Evolutionary conservation across 1,140 invertebrate species (phyloP).

Genomic region (Pantala flavescens): DNA sequence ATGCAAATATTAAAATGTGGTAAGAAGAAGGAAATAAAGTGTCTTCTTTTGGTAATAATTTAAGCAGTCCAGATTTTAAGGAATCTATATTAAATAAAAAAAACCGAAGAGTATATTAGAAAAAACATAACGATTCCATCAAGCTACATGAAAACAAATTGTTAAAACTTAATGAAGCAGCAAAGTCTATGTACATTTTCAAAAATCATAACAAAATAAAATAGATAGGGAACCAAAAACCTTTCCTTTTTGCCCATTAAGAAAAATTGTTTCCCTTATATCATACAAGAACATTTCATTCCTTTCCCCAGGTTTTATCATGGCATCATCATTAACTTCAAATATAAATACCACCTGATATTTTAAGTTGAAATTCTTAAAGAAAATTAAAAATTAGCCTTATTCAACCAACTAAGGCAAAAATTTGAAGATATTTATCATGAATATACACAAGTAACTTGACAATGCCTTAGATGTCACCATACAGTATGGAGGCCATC

Average conservation of each 20-base stretch:
- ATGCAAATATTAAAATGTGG: background rate
- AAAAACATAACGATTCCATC: constrained; percentile 8
- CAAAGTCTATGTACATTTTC: constrained; percentile 2
- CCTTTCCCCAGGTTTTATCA: background rate
- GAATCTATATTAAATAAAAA: constrained; percentile 7
- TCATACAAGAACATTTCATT: background rate
- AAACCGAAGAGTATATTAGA: constrained; percentile 10
- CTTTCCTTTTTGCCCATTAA: background rate
- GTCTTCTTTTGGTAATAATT: background rate
- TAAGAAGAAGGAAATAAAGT: background rate
- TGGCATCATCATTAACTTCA: background rate
- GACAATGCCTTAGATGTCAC: background rate
- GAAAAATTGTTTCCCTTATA: constrained; percentile 8
- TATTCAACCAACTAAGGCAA: too few species aligned
- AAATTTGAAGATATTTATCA: background rate
- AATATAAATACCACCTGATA: background rate
- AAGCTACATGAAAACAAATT: constrained; percentile 2
- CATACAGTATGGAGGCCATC: background rate
- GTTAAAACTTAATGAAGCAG: constrained; percentile 10
- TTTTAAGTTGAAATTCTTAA: background rate
- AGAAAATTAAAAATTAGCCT: background rate
- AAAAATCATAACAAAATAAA: constrained; percentile 9
- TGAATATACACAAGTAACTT: background rate
- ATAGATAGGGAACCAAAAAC: constrained; percentile 2
- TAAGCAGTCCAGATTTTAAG: constrained; percentile 1